These are phyloP conservation scores for Lasaia peninsularis DNA, from an alignment of 1,140 invertebrate species.

Conservation along the genomic window DNA sequence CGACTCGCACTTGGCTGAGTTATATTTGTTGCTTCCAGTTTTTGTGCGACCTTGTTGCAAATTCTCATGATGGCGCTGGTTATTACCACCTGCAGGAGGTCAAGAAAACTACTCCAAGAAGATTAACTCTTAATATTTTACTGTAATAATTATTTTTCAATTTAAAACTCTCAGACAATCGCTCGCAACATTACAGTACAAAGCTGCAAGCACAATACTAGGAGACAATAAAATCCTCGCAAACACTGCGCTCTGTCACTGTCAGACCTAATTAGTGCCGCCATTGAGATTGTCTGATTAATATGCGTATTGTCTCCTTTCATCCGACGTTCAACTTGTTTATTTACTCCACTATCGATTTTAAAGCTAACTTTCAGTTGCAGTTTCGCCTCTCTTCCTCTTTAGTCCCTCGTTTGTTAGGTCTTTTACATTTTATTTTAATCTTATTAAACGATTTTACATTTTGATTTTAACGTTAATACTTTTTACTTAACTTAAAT, in stretches of 20 bases:
- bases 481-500: no score
- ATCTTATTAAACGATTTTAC: background rate
- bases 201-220: constrained; percentile 18
- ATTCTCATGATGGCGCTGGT: no score
- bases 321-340: constrained; percentile 36
- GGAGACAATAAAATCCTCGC: constrained; percentile 18
- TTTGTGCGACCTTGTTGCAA: no score
- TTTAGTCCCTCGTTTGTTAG: background rate
- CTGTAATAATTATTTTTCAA: constrained; percentile 12
- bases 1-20: no score
- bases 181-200: constrained; percentile 30
- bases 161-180: constrained; percentile 32
- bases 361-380: constrained; percentile 17
- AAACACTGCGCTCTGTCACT: constrained; percentile 51
- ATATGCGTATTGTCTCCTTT: constrained; percentile 62
- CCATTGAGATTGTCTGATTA: constrained; percentile 71
- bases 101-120: no score
- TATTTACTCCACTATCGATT: constrained; percentile 32
- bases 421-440: constrained; percentile 14
- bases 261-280: constrained; percentile 62
- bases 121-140: background rate
- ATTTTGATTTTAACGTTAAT: background rate
- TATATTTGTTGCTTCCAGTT: no score
- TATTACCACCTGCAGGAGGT: no score
- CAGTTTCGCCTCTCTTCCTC: background rate